A percentile compares a stretch with the other conserved stretches of the same genome.
Evolutionary conservation across 2,797 vertebrate species (phyloP).

Genomic region (Coregonus sp.): DNA sequence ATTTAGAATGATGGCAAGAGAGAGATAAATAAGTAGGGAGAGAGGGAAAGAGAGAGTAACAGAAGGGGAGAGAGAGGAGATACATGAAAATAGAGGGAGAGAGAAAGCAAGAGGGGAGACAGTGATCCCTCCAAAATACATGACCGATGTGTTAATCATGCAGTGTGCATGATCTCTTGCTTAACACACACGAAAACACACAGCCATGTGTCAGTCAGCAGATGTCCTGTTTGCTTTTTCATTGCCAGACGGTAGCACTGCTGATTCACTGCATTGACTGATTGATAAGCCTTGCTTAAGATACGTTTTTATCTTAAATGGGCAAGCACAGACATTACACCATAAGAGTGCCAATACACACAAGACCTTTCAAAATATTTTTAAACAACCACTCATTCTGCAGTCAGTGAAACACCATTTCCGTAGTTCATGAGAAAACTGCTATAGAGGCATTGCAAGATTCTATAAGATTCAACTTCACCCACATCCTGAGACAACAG

Average conservation of each 20-base stretch:
- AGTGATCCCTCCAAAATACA: background rate
- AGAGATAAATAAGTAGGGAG: background rate
- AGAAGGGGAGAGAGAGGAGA: conserved; percentile 8
- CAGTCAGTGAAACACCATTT: no score
- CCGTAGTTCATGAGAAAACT: no score
- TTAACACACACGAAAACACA: no score
- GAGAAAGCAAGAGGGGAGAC: background rate
- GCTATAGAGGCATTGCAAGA: no score
- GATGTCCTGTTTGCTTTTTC: background rate
- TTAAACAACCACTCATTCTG: no score
- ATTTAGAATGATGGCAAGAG: conserved; percentile 23
- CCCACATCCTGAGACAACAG: no score
- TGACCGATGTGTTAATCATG: background rate
- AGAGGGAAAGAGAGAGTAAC: background rate
- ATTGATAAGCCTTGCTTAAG: background rate
- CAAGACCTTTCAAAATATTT: background rate
- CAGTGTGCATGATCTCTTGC: background rate
- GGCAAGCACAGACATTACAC: background rate
- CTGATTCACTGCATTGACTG: background rate
- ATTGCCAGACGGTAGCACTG: background rate
- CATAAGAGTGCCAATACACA: background rate
- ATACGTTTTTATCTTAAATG: background rate
- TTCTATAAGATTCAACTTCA: no score
- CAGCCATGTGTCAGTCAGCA: background rate
- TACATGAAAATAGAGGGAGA: background rate